These are phyloP conservation scores for Popillia japonica DNA, from an alignment of 1,140 invertebrate species.

Conservation along the genomic window DNA sequence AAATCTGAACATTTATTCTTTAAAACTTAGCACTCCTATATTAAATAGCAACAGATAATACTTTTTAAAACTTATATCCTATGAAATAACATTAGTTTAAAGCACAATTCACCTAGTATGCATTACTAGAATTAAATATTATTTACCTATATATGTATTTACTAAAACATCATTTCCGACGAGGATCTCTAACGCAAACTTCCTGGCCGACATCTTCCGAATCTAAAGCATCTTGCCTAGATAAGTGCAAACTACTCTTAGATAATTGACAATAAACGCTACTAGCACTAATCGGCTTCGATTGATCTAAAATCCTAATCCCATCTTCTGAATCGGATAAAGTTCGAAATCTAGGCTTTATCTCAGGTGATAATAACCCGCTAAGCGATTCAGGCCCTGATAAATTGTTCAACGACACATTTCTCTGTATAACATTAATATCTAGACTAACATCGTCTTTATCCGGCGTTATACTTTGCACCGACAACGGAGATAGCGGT, in stretches of 20 bases:
- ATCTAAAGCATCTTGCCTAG: conserved; percentile 57
- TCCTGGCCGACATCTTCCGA: conserved; percentile 42
- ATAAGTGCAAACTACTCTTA: conserved; percentile 52
- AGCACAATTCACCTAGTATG: not conserved
- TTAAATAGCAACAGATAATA: not conserved
- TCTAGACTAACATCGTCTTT: not conserved
- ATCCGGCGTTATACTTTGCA: conserved; percentile 53
- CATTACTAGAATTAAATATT: not conserved
- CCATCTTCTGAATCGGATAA: conserved; percentile 50
- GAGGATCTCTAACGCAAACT: not conserved
- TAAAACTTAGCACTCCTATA: not conserved
- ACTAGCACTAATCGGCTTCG: conserved; percentile 15
- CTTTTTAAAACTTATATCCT: not conserved
- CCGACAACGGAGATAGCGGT: conserved; percentile 50
- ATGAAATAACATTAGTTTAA: not conserved
- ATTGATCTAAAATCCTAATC: conserved; percentile 38
- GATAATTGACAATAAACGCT: conserved; percentile 47
- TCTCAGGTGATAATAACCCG: not conserved
- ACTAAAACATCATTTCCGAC: not conserved
- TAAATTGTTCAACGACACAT: conserved; percentile 24
- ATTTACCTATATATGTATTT: too few relatives aligned
- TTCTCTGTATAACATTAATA: conserved; percentile 24
- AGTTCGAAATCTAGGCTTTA: conserved; percentile 42
- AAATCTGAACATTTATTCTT: too few relatives aligned
- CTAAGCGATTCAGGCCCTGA: conserved; percentile 10